phyloP scores from a whole-genome alignment of 2,797 vertebrate species.

The Spheniscus humboldti region DNA sequence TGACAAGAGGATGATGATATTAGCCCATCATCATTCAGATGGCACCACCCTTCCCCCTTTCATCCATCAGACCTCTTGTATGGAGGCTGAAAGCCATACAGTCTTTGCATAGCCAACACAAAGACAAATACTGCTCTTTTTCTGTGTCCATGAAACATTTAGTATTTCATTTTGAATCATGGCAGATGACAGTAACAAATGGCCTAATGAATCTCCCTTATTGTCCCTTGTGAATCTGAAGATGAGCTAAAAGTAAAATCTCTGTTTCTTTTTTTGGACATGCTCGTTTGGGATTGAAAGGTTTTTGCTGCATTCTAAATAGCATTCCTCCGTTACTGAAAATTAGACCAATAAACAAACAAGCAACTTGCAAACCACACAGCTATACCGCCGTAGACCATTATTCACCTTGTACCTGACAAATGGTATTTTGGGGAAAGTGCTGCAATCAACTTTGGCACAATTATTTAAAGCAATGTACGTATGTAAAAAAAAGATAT shows the following conservation, averaged over 20 bases:
- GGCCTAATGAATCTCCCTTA: constrained; percentile 98
- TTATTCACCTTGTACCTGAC: not conserved
- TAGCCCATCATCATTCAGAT: constrained; percentile 99
- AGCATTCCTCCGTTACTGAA: not conserved
- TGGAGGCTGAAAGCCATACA: constrained; percentile 81
- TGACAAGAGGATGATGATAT: constrained; percentile 99
- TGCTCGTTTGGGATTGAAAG: constrained; percentile 23
- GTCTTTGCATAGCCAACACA: constrained; percentile 87
- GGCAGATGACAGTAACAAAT: constrained; percentile 98
- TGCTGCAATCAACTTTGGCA: not conserved
- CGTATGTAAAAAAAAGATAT: not conserved
- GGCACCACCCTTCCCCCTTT: constrained; percentile 93
- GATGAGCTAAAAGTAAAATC: constrained; percentile 92
- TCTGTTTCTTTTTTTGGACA: constrained; percentile 72
- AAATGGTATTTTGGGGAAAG: not conserved
- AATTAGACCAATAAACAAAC: constrained; percentile 63
- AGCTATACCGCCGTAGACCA: not conserved
- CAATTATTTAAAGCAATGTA: not conserved
- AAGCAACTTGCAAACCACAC: not conserved
- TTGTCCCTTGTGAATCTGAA: constrained; percentile 90
- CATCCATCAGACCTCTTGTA: constrained; percentile 93
- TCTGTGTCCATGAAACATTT: constrained; percentile 99
- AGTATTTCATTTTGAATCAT: constrained; percentile 99
- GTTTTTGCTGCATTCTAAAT: constrained; percentile 39
- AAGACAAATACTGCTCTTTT: constrained; percentile 99